Percentiles rank a stretch among this genome's conserved stretches.
Evolutionary conservation across 2,113 vertebrate genomes (phyloP).

Genomic region (Terrapene triunguis): DNA sequence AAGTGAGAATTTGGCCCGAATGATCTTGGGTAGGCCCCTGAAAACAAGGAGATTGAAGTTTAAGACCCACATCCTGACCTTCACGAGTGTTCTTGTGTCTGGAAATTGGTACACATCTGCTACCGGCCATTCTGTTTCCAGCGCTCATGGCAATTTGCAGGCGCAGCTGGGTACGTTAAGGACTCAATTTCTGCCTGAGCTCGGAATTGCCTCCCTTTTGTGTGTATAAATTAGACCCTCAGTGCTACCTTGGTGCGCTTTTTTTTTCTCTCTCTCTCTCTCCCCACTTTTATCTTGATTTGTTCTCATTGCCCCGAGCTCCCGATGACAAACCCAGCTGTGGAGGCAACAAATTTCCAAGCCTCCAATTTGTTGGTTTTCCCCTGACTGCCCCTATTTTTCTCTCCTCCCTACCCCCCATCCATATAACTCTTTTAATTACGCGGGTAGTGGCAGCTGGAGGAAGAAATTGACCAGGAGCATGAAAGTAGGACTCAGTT

Average conservation of each 20-base stretch:
- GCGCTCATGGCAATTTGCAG: background rate
- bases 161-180: background rate
- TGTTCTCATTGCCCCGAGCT: background rate
- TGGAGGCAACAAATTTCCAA: background rate
- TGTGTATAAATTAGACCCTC: background rate
- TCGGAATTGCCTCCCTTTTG: background rate
- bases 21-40: background rate
- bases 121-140: background rate
- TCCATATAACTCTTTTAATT: background rate
- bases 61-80: background rate
- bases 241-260: fast-evolving
- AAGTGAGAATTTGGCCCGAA: background rate
- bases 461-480: background rate
- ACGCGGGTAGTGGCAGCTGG: background rate
- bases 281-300: background rate
- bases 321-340: background rate
- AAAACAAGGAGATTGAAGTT: background rate
- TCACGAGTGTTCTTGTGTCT: background rate
- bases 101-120: background rate
- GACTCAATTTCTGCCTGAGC: background rate
- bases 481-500: background rate
- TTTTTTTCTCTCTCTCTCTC: background rate
- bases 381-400: background rate
- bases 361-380: background rate
- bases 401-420: background rate